phyloP scores from a whole-genome alignment of 2,888 invertebrate genomes.

The Apeira syringaria region DNA sequence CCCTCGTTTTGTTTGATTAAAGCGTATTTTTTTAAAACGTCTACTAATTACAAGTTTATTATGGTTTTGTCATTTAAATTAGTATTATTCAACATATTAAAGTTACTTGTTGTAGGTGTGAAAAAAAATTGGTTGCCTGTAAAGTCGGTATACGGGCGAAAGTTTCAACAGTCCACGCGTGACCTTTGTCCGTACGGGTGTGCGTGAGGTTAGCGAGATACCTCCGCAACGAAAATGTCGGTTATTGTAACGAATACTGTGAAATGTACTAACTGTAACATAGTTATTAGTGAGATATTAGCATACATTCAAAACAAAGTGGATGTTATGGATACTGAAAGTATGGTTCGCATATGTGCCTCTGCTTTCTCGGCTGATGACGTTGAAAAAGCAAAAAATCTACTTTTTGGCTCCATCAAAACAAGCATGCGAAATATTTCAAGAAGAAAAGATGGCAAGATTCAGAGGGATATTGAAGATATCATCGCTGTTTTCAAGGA shows the following conservation, averaged over 20 bases:
- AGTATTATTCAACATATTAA: no score
- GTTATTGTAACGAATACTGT: neutral
- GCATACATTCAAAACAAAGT: slow-evolving; percentile 1
- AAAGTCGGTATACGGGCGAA: no score
- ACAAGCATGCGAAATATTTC: slow-evolving; percentile 4
- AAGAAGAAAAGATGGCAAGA: slow-evolving; percentile 1
- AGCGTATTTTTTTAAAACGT: no score
- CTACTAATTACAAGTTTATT: no score
- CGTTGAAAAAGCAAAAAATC: slow-evolving; percentile 23
- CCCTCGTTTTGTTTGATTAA: no score
- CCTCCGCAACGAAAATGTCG: neutral
- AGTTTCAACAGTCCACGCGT: neutral
- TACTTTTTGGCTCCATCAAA: slow-evolving; percentile 3
- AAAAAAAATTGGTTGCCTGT: no score
- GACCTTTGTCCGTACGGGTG: neutral
- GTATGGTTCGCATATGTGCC: slow-evolving; percentile 7
- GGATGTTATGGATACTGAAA: slow-evolving; percentile 6
- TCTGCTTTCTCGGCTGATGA: slow-evolving; percentile 22
- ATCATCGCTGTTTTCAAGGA: slow-evolving; percentile 6
- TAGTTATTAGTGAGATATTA: neutral
- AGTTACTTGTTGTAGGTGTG: no score
- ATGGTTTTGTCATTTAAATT: no score
- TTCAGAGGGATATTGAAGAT: neutral
- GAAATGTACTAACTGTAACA: neutral
- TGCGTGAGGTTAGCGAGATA: neutral